Evolutionary conservation across 2,888 invertebrate species (phyloP), one percentile per base, ranked within the genome.

Genomic region (Stenchaetothrips biformis): DNA sequence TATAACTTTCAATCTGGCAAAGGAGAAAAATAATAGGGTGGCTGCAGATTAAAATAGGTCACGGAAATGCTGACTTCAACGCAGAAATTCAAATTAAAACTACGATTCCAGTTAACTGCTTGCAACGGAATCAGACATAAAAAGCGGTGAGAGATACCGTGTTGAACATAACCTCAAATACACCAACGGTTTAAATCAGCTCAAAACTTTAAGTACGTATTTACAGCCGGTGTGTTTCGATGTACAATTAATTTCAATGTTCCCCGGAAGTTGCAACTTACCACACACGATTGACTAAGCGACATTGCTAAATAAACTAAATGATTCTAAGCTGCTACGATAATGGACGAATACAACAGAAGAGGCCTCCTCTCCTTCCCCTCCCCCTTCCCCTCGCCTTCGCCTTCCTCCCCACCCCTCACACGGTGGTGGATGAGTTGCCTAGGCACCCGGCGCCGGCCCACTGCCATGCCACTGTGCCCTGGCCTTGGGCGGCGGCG

Each of bases 231-330:
- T 27, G 8, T 13, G 49, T 21, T 6, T 25, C 48, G 27, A 18
- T 16, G 27, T 11, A 11, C 7, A 62, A 11, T 7, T 59, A 47
- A 25, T 25, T 80, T 25, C 18, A 11, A 48, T n/a, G 11, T 78
- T 78, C 53, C 53, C 18, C n/a, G 78, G 49, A 79, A 74, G 49
- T 49, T 21, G 7, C 25, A 80, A 82, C 82, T 82, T 81, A 82
- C 82, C 80, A 82, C 82, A 48, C 82, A 80, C 48, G 81, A 80
- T 79, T 82, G 82, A 81, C 82, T 82, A 59, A 82, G 77, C 80
- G 82, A 80, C 82, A 82, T 82, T 67, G 62, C 79, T 25, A 80
- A 79, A 78, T 62, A 59, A 6, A 47, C 79, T 18, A 48, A 59
- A 9, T 80, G 53, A 53, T 79, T 27, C n/a, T 59, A 53, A 8